Evolutionary conservation across 2,113 vertebrate species (phyloP), one percentile per base, ranked within the genome.

Genomic region (Lepisosteus oculatus): DNA sequence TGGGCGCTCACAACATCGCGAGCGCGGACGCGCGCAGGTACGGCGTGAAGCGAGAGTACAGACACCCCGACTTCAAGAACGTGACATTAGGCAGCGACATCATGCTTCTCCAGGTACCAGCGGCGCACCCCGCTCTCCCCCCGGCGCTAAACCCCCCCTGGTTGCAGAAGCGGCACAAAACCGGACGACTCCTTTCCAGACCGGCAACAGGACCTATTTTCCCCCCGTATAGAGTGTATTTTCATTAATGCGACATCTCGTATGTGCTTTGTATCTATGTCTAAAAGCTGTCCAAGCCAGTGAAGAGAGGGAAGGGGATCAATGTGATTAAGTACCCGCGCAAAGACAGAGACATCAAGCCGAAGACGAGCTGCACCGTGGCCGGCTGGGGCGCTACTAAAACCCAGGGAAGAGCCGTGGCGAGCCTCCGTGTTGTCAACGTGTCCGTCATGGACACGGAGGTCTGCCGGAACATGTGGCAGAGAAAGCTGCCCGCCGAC

Each of bases 21-120:
- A 6, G 5, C 56, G 4, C 56, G 43, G 75, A 42, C 3, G 64
- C 41, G 14, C 5, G 0, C 8, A 69, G 64, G 62, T 81, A 84
- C 14, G 2, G 0, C 0, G 76, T 82, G 74, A 8, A 79, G 29
- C 2, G 45, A 0, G 74, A 0, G 51, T 76, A 79, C 78, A 79
- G 1, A 55, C 72, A 70, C 13, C 66, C 57, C 6, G 9, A 2
- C 6, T 90, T 14, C 14, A 6, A n/a, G 3, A 0, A 8, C 0
- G 0, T 0, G 0, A 15, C 3, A 0, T 0, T 2, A 2, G 51
- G 6, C 12, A 84, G 81, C 43, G 91, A 92, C 47, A 83, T 92
- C 75, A 91, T 91, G 89, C 88, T 92, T 2, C 75, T 92, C 0
- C 83, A 88, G 88, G 91, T 92, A 70, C 67, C 55, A 65, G 13